These are phyloP conservation scores for Agonopterix arenella DNA, from an alignment of 2,888 invertebrate species.

Conservation along the genomic window DNA sequence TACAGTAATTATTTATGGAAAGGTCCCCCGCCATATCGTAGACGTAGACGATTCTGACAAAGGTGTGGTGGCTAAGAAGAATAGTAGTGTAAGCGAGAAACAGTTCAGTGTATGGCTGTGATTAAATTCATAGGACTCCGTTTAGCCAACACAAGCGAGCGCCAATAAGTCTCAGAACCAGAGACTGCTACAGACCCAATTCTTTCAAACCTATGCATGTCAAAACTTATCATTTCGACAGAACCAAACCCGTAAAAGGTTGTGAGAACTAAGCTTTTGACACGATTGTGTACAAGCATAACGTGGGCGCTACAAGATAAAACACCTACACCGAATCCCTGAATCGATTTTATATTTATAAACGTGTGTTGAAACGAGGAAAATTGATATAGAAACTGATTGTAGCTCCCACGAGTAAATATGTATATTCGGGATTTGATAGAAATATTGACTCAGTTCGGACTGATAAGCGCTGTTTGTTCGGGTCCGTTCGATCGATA, in stretches of 20 bases:
- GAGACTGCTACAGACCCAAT: too few relatives aligned
- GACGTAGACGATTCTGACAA: too few relatives aligned
- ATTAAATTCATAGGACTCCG: too few relatives aligned
- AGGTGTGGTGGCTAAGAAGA: too few relatives aligned
- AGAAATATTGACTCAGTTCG: constrained; percentile 5
- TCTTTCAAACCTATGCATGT: too few relatives aligned
- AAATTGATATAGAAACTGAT: constrained; percentile 4
- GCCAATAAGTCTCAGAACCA: too few relatives aligned
- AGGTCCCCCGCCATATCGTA: too few relatives aligned
- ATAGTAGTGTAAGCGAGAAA: too few relatives aligned
- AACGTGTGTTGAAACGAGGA: constrained; percentile 16
- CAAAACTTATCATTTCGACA: constrained; percentile 12
- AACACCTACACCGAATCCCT: constrained; percentile 22
- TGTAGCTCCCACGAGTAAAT: constrained; percentile 2
- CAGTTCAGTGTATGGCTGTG: too few relatives aligned
- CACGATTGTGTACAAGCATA: constrained; percentile 19
- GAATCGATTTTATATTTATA: constrained; percentile 20
- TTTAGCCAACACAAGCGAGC: too few relatives aligned
- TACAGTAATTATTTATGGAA: too few relatives aligned
- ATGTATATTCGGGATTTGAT: constrained; percentile 1
- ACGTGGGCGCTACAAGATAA: constrained; percentile 29
- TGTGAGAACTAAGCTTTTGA: constrained; percentile 24
- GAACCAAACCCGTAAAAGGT: constrained; percentile 13
- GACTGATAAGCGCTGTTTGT: constrained; percentile 4
- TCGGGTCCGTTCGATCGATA: not conserved